Evolutionary conservation across 2,888 invertebrate genomes (phyloP), one percentile per base, ranked within the genome.

Genomic region (Cheiracanthium punctorium): DNA sequence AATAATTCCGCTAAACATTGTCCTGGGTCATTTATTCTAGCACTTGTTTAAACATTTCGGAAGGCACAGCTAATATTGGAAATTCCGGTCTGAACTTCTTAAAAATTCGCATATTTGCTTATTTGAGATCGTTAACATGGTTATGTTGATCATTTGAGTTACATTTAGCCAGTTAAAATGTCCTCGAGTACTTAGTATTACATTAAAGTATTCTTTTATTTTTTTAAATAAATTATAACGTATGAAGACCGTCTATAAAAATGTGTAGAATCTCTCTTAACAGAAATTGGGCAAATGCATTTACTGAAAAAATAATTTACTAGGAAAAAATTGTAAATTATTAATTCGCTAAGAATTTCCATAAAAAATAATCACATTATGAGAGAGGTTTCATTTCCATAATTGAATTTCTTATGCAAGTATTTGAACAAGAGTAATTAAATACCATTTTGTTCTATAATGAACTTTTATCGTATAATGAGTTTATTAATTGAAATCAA

Each of bases 61-160:
- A 84, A 65, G 72, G 64, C 73, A 77, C 12, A 43, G 65, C 64
- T 67, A 84, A 77, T 84, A 84, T 77, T 84, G 73, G 52, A 77
- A 84, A 73, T 84, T 73, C 33, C 20, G 37, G 73, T 72, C 48
- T 28, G 33, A 41, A 65, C 70, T 77, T 84, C 72, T 84, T 77
- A 73, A 84, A 77, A 58, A 37, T 67, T 82, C 64, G 73, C 52
- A 77, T 73, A 77, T 77, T 77, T 76, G 65, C 64, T 65, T 71
- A 65, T 64, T 76, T 69, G n/a, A 82, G 76, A 82, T 65, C 77
- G 76, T 67, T 12, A 65, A 72, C 43, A 43, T 52, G n/a, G n/a
- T n/a, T n/a, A n/a, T n/a, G n/a, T n/a, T n/a, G n/a, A n/a, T n/a
- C n/a, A n/a, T n/a, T n/a, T n/a, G n/a, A n/a, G n/a, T n/a, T n/a